These are phyloP conservation scores for Helogale parvula DNA, from an alignment of 2,113 vertebrate genomes.

Conservation along the genomic window DNA sequence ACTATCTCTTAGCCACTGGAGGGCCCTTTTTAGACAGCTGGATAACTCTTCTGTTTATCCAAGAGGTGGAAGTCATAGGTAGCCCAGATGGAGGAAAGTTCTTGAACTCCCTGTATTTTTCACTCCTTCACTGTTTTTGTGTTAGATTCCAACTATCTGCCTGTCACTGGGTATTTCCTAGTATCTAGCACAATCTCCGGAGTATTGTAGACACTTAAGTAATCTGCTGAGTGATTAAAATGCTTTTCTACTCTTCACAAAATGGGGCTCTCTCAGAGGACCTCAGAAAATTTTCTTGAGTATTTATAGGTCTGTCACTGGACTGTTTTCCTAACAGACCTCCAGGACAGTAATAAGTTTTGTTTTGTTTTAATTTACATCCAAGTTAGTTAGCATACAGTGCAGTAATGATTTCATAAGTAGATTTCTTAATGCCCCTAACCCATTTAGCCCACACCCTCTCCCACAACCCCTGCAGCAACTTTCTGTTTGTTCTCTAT, in stretches of 20 bases:
- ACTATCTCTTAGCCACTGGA: background rate
- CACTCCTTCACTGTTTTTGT: background rate
- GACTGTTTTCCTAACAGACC: background rate
- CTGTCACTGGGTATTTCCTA: background rate
- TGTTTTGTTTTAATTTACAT: background rate
- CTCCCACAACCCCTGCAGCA: too few relatives aligned
- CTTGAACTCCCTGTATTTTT: background rate
- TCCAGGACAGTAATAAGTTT: background rate
- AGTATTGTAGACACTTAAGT: background rate
- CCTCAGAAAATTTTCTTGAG: background rate
- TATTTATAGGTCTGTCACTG: background rate
- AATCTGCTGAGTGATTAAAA: conserved; percentile 47
- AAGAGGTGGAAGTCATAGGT: background rate
- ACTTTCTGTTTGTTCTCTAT: too few relatives aligned
- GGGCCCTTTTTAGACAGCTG: conserved; percentile 1
- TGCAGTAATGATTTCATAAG: too few relatives aligned
- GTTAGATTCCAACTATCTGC: conserved; percentile 10
- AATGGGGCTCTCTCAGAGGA: background rate
- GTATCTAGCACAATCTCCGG: background rate
- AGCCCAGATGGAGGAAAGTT: background rate
- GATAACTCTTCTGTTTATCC: background rate
- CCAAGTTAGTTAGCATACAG: too few relatives aligned
- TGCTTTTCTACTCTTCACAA: background rate
- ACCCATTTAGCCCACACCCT: too few relatives aligned
- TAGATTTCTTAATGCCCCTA: too few relatives aligned